phyloP scores from a whole-genome alignment of 1,140 invertebrate species.

The Fopius arisanus region DNA sequence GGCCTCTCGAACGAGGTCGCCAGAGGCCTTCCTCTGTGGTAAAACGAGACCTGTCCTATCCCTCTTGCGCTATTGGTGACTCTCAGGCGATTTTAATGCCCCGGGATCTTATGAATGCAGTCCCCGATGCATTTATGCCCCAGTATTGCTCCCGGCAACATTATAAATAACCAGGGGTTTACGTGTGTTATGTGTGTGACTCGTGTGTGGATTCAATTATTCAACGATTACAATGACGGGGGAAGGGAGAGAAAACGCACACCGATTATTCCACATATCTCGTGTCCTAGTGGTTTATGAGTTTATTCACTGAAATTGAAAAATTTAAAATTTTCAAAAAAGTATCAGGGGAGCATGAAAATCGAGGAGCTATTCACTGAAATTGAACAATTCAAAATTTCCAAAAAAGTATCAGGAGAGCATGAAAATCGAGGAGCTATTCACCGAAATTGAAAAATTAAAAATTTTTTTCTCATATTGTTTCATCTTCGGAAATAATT shows the following conservation, averaged over 20 bases:
- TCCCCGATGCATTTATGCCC: constrained; percentile 56
- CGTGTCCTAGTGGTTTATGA: background rate
- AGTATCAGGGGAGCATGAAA: too few species aligned
- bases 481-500: too few species aligned
- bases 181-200: constrained; percentile 6
- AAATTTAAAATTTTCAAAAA: too few species aligned
- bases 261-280: background rate
- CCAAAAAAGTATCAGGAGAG: too few species aligned
- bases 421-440: too few species aligned
- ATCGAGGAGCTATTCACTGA: too few species aligned
- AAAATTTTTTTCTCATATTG: too few species aligned
- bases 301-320: background rate
- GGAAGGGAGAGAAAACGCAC: background rate
- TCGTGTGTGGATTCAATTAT: constrained; percentile 18
- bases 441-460: too few species aligned
- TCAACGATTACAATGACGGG: constrained; percentile 22
- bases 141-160: constrained; percentile 46
- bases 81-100: constrained; percentile 10
- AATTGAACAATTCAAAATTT: too few species aligned
- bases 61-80: background rate
- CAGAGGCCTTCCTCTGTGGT: background rate
- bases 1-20: constrained; percentile 10
- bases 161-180: constrained; percentile 57
- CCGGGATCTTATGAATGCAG: constrained; percentile 57
- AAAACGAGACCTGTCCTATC: background rate